Base-by-base conservation (phyloP, 2,888 invertebrate species). In the Andrena hattorfiana region DNA sequence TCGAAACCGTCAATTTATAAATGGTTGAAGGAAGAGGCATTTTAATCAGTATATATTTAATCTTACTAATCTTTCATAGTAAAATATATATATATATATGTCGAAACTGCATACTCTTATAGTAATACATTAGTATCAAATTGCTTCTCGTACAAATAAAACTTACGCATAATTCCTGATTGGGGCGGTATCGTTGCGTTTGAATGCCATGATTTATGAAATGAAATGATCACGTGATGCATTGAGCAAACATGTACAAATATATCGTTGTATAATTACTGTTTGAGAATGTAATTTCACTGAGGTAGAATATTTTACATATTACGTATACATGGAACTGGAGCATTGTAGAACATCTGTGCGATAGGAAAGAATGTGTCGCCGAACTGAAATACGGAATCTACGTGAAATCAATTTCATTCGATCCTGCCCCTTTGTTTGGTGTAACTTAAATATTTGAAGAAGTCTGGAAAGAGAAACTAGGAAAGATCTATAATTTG, bases 301-400 rank as follows among this genome's bases (percentile, higher is more conserved):
- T 82, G 83, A 83, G 83, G 83, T 83, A 83, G 83, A 68, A 83
- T 62, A 71, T 63, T 56, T 26, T 51, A 82, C 49, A 63, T 42
- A 63, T 73, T 82, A 73, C 20, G n/a, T 68, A 64, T 8, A 64
- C 26, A 23, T 28, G 30, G 32, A 23, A 28, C 62, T 62, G 23
- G n/a, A 62, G 23, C n/a, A 32, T 10, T 62, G 5, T 13, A 70
- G 7, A 13, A 71, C 28, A 51, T 26, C 67, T 66, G 7, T 23
- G 4, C 13, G 48, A 30, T 20, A 32, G 6, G 10, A 54, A 8
- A 48, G 42, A 10, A 49, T 35, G n/a, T 26, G 32, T 32, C 32
- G 23, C 10, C 20, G 42, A 54, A 68, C 23, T 28, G 32, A 69
- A n/a, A 30, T 64, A 68, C 10, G 54, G 23, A 48, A 42, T 67